Percentiles rank a stretch among this genome's conserved stretches.
Conservation (phyloP, 2,797 vertebrate genomes). For the Hybognathus amarus region DNA sequence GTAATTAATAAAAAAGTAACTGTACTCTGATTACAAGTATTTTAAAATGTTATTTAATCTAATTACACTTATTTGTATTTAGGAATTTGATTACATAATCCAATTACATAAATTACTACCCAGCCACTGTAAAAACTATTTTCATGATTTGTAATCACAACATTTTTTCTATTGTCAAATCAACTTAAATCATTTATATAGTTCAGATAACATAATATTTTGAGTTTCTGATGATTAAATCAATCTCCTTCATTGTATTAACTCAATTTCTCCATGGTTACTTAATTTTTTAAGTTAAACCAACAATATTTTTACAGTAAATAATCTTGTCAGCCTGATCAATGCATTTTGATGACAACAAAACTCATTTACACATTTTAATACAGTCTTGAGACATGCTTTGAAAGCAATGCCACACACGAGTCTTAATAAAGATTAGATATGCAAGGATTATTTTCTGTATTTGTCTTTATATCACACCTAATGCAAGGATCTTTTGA, state of each 20-base stretch:
- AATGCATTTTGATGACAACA: neutral
- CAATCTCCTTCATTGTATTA: no score
- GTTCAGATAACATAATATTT: no score
- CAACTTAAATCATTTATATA: no score
- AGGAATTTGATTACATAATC: no score
- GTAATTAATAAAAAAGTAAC: neutral
- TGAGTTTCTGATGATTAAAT: no score
- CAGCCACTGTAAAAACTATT: neutral
- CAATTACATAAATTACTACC: neutral
- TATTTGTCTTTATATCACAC: neutral
- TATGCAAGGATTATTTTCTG: neutral
- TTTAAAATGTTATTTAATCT: neutral
- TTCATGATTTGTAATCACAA: no score
- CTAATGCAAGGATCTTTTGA: neutral
- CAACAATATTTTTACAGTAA: no score
- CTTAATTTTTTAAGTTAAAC: no score
- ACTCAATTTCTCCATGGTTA: no score
- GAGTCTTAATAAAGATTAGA: neutral
- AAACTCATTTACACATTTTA: neutral
- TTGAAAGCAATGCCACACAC: neutral
- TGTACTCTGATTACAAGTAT: neutral
- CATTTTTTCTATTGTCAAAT: no score
- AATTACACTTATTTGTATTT: no score
- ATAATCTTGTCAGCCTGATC: neutral
- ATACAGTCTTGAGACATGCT: neutral